These are phyloP conservation scores for Melinaea marsaeus DNA, from an alignment of 2,888 invertebrate species.

Conservation along the genomic window DNA sequence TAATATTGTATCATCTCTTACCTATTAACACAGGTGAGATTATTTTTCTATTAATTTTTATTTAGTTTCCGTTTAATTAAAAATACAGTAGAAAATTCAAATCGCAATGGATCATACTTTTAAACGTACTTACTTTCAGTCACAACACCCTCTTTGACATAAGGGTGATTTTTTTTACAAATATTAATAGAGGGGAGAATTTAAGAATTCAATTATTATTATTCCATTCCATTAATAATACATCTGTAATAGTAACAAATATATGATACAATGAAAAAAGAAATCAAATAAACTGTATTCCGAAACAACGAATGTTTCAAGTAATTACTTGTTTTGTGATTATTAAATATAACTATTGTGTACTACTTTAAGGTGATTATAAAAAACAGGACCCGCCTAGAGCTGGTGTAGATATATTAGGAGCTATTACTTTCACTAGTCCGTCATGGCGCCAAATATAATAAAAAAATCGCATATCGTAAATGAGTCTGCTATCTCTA, in stretches of 20 bases:
- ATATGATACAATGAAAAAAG: constrained; percentile 8
- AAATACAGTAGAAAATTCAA: neutral
- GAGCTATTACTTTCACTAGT: constrained; percentile 5
- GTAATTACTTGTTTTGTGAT: neutral
- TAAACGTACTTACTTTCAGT: neutral
- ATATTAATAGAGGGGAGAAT: too few relatives aligned
- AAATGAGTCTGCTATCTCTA: neutral
- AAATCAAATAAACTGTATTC: constrained; percentile 16
- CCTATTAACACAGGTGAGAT: too few relatives aligned
- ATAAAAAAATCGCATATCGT: neutral
- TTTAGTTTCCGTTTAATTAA: too few relatives aligned
- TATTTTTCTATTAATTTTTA: too few relatives aligned
- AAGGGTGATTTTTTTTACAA: neutral
- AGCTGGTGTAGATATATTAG: neutral
- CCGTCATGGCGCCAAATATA: constrained; percentile 4
- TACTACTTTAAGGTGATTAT: neutral
- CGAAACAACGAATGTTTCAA: neutral
- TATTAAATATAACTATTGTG: neutral
- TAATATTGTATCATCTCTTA: too few relatives aligned
- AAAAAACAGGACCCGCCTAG: neutral
- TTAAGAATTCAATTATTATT: too few relatives aligned
- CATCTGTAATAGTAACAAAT: too few relatives aligned
- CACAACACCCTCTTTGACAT: neutral
- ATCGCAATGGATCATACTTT: neutral
- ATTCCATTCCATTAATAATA: too few relatives aligned